Base-by-base conservation (phyloP, 1,140 invertebrate species). In the Laupala kohalensis region DNA sequence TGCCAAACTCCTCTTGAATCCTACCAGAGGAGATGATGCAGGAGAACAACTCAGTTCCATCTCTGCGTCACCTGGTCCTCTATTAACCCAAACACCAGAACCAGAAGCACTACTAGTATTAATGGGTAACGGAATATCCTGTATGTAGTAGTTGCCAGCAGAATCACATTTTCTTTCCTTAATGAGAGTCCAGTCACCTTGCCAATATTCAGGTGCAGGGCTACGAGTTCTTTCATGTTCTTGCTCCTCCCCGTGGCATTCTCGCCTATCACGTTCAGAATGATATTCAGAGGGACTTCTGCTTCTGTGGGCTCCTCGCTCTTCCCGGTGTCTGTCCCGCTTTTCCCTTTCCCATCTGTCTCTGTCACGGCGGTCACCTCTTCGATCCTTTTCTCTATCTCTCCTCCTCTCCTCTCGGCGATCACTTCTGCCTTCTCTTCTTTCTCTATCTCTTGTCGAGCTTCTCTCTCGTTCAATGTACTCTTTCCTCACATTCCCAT, bases 1-100 rank as follows among this genome's bases (percentile, higher is more conserved):
- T 6, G 82, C 81, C 19, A 83, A 77, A 69, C 80, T 82, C 2
- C 78, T 75, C 71, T 81, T 80, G 19, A 80, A 75, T 13, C 77
- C 77, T 69, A 77, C 78, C 12, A 78, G 73, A 5, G 65, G 67
- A 2, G 70, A 73, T 62, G 72, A 73, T 19, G 64, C 64, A n/a
- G 72, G 70, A 5, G 72, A 70, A 25, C 25, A 27, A 27, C 67
- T 72, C 9, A 72, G 29, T 64, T 72, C 67, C 67, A 69, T 68
- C 13, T 69, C 71, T 23, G 30, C 53, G 65, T 67, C 70, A 6
- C 63, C 64, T n/a, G 70, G 23, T 15, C 25, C 67, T 29, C n/a
- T n/a, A 30, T 23, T n/a, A 24, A 27, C 26, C 27, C 28, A 27
- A 13, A n/a, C 24, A 23, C 26, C 24, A 15, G 27, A 25, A 68